Evolutionary conservation across 2,113 vertebrate species (phyloP).

Genomic region (Epinephelus fuscoguttatus): DNA sequence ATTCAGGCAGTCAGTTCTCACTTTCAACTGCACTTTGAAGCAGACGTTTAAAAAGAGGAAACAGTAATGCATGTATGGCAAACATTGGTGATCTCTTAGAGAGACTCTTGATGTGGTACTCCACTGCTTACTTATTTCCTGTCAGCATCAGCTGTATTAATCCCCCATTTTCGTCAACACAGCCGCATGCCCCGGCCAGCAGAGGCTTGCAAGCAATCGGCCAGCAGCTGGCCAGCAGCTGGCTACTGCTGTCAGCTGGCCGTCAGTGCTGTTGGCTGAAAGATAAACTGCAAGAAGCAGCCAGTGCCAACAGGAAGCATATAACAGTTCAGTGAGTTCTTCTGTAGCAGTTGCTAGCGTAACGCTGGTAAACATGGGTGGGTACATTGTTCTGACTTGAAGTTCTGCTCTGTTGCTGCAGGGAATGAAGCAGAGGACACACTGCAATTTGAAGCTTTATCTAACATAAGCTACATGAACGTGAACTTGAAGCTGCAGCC

Average conservation of each 20-base stretch:
- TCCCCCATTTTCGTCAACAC: slow-evolving; percentile 36
- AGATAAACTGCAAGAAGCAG: slow-evolving; percentile 40
- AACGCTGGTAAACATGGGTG: background rate
- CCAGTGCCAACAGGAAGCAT: slow-evolving; percentile 30
- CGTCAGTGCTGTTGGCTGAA: slow-evolving; percentile 15
- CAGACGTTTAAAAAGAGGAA: slow-evolving; percentile 25
- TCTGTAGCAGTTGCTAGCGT: background rate
- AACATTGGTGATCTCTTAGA: slow-evolving; percentile 5
- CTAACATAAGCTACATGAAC: too few relatives aligned
- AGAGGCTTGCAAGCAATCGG: slow-evolving; percentile 35
- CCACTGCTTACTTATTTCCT: slow-evolving; percentile 30
- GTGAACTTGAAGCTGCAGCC: too few relatives aligned
- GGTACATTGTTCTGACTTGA: slow-evolving; percentile 1
- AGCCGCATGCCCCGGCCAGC: slow-evolving; percentile 7
- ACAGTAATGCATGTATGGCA: background rate
- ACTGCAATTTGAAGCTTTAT: too few relatives aligned
- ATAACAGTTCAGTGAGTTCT: background rate
- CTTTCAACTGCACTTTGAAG: slow-evolving; percentile 15
- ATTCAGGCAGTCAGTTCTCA: slow-evolving; percentile 18
- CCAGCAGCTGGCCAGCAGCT: slow-evolving; percentile 43
- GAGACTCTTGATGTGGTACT: slow-evolving; percentile 1
- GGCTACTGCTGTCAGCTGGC: slow-evolving; percentile 39
- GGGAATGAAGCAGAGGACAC: too few relatives aligned
- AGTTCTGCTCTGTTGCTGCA: too few relatives aligned
- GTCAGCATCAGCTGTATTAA: slow-evolving; percentile 35